Evolutionary conservation across 1,140 invertebrate genomes (phyloP).

Genomic region (Panagrolaimus sp.): DNA sequence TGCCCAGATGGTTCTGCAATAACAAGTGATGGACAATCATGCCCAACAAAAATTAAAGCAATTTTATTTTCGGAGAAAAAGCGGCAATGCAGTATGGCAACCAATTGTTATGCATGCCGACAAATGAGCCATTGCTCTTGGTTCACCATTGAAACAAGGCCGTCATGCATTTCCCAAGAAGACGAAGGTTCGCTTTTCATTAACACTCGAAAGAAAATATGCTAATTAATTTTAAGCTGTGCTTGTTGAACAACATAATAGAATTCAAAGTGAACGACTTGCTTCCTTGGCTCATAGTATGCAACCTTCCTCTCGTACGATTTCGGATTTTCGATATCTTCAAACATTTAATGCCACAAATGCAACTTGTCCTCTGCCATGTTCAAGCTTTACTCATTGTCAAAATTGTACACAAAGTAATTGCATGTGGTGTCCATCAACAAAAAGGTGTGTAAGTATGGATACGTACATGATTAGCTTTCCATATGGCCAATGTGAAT

Average conservation of each 20-base stretch:
- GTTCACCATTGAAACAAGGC: conserved; percentile 48
- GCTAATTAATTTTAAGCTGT: conserved; percentile 36
- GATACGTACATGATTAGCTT: conserved; percentile 92
- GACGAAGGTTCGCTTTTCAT: conserved; percentile 44
- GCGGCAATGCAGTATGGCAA: conserved; percentile 44
- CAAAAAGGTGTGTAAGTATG: conserved; percentile 75
- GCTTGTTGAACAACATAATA: conserved; percentile 36
- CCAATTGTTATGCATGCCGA: conserved; percentile 51
- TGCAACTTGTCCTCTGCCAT: conserved; percentile 47
- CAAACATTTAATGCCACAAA: conserved; percentile 20
- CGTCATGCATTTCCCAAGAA: conserved; percentile 49
- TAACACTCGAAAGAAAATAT: background rate
- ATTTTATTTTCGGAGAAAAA: background rate
- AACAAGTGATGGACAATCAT: background rate
- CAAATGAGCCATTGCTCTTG: conserved; percentile 50
- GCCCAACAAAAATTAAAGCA: background rate
- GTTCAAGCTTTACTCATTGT: conserved; percentile 39
- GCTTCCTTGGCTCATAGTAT: background rate
- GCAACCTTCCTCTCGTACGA: conserved; percentile 26
- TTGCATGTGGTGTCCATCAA: conserved; percentile 69
- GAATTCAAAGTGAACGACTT: background rate
- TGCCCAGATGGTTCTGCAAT: conserved; percentile 35
- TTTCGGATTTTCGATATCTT: conserved; percentile 1
- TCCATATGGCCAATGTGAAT: conserved; percentile 90
- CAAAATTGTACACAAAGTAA: conserved; percentile 40